A percentile compares a stretch with the other conserved stretches of the same genome.
Evolutionary conservation across 2,797 vertebrate species (phyloP).

Genomic region (Nasua narica): DNA sequence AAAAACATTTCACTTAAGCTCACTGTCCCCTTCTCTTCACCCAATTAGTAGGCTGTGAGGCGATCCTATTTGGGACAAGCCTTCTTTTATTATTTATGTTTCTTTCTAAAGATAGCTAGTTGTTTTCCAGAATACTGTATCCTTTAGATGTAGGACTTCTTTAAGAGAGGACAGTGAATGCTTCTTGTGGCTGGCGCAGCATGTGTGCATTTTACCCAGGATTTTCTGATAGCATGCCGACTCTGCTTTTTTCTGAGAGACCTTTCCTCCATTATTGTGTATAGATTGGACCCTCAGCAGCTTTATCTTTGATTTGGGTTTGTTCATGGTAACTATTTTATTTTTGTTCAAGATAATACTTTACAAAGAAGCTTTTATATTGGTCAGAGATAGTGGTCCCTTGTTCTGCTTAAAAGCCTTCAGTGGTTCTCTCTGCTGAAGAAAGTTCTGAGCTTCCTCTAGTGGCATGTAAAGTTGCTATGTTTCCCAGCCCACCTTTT

Average conservation of each 20-base stretch:
- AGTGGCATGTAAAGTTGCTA: fast-evolving
- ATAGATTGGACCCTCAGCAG: background rate
- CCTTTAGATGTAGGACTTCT: background rate
- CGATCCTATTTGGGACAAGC: background rate
- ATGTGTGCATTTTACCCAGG: background rate
- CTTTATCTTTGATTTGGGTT: slow-evolving; percentile 13
- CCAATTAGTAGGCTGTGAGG: background rate
- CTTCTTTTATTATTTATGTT: slow-evolving; percentile 56
- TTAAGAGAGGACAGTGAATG: background rate
- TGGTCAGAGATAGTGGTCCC: background rate
- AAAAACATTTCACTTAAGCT: background rate
- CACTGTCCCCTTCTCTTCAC: background rate
- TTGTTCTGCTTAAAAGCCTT: background rate
- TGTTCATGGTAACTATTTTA: background rate
- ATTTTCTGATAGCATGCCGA: background rate
- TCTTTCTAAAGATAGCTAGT: slow-evolving; percentile 38
- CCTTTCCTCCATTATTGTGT: background rate
- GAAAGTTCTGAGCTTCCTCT: background rate
- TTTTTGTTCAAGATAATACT: background rate
- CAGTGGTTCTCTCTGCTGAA: background rate
- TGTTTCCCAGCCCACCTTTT: background rate
- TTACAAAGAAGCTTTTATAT: background rate
- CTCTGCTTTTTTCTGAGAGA: background rate
- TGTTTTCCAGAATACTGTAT: slow-evolving; percentile 30
- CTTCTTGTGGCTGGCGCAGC: background rate